phyloP scores from a whole-genome alignment of 2,113 vertebrate genomes.

The Pterocles burchelli region DNA sequence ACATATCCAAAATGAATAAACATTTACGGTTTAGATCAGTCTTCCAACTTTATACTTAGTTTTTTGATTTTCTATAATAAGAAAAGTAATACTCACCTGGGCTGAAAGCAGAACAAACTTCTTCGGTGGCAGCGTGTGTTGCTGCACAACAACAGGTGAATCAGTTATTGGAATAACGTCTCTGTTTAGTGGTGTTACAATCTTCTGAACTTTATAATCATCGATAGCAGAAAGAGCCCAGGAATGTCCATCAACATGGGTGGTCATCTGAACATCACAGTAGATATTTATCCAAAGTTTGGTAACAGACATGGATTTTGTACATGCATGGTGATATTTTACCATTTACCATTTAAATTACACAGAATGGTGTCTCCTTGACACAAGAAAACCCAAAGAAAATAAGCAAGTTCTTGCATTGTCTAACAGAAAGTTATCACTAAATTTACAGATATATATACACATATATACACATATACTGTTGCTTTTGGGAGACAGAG shows the following conservation, averaged over 20 bases:
- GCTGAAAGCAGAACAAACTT: slow-evolving; percentile 95
- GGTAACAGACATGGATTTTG: not conserved
- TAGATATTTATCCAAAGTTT: not conserved
- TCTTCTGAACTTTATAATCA: slow-evolving; percentile 82
- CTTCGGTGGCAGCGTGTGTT: slow-evolving; percentile 90
- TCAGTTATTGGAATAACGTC: slow-evolving; percentile 91
- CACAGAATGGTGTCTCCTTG: not conserved
- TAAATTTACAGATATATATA: not conserved
- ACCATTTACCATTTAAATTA: not conserved
- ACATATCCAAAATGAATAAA: not conserved
- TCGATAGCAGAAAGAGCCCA: slow-evolving; percentile 93
- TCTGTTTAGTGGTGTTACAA: slow-evolving; percentile 89
- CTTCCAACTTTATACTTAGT: not conserved
- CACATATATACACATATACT: not conserved
- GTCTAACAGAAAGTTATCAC: not conserved
- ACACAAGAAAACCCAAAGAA: not conserved
- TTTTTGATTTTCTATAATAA: not conserved
- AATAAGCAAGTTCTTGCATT: not conserved
- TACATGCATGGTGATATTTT: not conserved
- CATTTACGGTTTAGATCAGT: not conserved
- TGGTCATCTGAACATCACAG: slow-evolving; percentile 84
- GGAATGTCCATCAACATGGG: slow-evolving; percentile 90
- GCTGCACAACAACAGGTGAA: slow-evolving; percentile 91
- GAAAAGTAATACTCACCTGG: slow-evolving; percentile 77
- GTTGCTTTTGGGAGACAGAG: not conserved